Evolutionary conservation across 2,888 invertebrate genomes (phyloP).

Genomic region (Athetis lepigone): DNA sequence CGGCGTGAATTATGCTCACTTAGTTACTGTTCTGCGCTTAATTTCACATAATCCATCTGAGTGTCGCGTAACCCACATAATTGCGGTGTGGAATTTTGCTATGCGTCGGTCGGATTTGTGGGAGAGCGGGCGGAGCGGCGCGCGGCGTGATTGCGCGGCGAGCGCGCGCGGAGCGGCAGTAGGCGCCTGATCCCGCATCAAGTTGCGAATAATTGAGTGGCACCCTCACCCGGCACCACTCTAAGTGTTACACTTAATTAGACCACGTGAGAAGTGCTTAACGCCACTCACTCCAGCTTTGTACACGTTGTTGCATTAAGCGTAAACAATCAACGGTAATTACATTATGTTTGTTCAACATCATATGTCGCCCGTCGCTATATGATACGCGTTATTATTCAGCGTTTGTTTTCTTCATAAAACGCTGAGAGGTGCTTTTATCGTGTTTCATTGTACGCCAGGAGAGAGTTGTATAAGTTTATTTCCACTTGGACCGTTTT

Average conservation of each 20-base stretch:
- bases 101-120: slow-evolving; percentile 79
- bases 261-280: slow-evolving; percentile 84
- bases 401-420: slow-evolving; percentile 49
- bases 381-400: slow-evolving; percentile 55
- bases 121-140: slow-evolving; percentile 45
- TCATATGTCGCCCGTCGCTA: slow-evolving; percentile 51
- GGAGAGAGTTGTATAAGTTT: slow-evolving; percentile 44
- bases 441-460: slow-evolving; percentile 41
- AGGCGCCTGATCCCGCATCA: slow-evolving; percentile 84
- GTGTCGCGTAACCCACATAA: slow-evolving; percentile 84
- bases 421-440: slow-evolving; percentile 39
- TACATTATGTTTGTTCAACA: slow-evolving; percentile 59
- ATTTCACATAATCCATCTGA: slow-evolving; percentile 87
- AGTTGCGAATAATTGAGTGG: slow-evolving; percentile 87
- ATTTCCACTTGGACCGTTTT: slow-evolving; percentile 49
- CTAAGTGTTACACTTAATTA: slow-evolving; percentile 87
- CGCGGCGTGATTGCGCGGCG: slow-evolving; percentile 32
- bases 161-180: slow-evolving; percentile 33
- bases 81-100: slow-evolving; percentile 83
- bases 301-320: slow-evolving; percentile 78
- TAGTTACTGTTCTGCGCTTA: slow-evolving; percentile 82
- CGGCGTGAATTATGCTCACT: slow-evolving; percentile 82
- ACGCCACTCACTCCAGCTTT: slow-evolving; percentile 73
- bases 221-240: slow-evolving; percentile 75
- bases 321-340: slow-evolving; percentile 73